Percentiles rank a stretch among this genome's conserved stretches.
phyloP scores from a whole-genome alignment of 2,888 invertebrate genomes.

The Eupeodes latifasciatus region DNA sequence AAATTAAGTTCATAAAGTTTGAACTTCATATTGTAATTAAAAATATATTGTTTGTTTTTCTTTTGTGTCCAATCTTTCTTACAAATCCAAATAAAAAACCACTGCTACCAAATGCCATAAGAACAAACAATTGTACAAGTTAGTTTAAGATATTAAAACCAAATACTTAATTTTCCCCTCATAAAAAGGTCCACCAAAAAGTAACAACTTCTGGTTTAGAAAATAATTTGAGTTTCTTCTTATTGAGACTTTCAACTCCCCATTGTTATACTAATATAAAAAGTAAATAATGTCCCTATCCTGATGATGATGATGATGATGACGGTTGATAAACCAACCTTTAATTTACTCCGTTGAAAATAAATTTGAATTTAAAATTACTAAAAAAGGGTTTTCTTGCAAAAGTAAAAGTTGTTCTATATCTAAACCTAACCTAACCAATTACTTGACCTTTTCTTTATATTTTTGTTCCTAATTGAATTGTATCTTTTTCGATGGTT shows the following conservation, averaged over 20 bases:
- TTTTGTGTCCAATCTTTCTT: no score
- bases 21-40: no score
- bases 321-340: not conserved
- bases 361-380: constrained; percentile 45
- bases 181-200: not conserved
- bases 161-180: not conserved
- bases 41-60: no score
- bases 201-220: not conserved
- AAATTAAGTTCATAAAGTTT: no score
- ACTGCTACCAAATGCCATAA: not conserved
- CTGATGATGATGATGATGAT: not conserved
- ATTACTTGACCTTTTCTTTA: constrained; percentile 66
- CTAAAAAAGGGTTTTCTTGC: constrained; percentile 22
- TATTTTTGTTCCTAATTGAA: constrained; percentile 48
- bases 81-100: not conserved
- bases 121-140: not conserved
- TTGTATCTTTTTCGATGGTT: constrained; percentile 18
- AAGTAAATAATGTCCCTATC: constrained; percentile 1
- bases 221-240: not conserved
- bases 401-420: not conserved
- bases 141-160: constrained; percentile 11
- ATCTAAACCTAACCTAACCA: constrained; percentile 11
- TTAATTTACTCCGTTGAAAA: constrained; percentile 6
- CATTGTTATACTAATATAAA: not conserved
- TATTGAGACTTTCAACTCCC: constrained; percentile 3